phyloP scores from a whole-genome alignment of 1,140 invertebrate genomes.

The Babylonia areolata region DNA sequence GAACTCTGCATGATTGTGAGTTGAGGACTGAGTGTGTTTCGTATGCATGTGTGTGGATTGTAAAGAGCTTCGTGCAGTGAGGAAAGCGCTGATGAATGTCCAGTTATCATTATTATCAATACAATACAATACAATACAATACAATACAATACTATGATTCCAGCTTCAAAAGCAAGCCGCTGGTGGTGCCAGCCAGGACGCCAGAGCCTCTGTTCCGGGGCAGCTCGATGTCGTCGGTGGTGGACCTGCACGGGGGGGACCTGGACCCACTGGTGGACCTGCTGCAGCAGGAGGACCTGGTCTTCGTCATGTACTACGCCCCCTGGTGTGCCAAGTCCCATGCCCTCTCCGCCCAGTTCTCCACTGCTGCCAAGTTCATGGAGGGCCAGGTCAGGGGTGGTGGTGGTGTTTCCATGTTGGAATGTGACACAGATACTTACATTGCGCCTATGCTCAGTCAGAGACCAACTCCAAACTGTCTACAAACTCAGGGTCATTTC shows the following conservation, averaged over 20 bases:
- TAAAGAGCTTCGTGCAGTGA: too few species aligned
- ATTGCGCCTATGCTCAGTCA: too few species aligned
- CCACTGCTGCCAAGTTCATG: conserved; percentile 83
- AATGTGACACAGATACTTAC: too few species aligned
- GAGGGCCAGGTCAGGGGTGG: conserved; percentile 82
- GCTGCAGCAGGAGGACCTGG: conserved; percentile 57
- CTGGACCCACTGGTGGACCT: conserved; percentile 58
- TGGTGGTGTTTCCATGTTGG: too few species aligned
- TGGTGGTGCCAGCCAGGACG: conserved; percentile 53
- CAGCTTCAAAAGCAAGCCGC: conserved; percentile 58
- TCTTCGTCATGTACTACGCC: conserved; percentile 91
- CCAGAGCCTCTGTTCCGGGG: conserved; percentile 64
- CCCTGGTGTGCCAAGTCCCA: conserved; percentile 91
- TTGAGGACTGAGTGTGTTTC: too few species aligned
- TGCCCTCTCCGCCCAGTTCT: conserved; percentile 83
- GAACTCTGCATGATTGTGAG: too few species aligned
- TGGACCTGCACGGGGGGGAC: conserved; percentile 65
- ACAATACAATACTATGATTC: conserved; percentile 2
- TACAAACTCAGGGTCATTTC: too few species aligned
- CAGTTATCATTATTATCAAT: too few species aligned
- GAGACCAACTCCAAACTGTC: too few species aligned
- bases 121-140: too few species aligned
- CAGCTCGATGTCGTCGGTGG: conserved; percentile 54
- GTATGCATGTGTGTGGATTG: too few species aligned
- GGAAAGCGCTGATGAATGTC: too few species aligned